phyloP scores from a whole-genome alignment of 2,797 vertebrate genomes.

The Ambastaia sidthimunki region DNA sequence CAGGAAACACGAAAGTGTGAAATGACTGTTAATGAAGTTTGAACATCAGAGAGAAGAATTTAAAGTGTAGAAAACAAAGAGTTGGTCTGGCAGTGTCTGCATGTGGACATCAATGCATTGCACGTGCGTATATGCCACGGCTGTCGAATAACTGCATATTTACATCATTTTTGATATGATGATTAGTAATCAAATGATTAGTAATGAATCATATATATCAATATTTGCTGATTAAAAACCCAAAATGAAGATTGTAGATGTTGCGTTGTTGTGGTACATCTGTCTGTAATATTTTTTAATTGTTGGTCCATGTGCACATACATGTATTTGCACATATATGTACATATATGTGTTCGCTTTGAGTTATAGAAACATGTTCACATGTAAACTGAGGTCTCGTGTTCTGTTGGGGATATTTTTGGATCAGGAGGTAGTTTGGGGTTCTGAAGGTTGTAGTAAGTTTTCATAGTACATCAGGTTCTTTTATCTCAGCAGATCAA shows the following conservation, averaged over 20 bases:
- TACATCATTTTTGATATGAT: too few species aligned
- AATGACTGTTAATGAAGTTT: slow-evolving; percentile 85
- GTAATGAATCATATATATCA: too few species aligned
- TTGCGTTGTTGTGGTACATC: too few species aligned
- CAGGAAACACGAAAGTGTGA: slow-evolving; percentile 70
- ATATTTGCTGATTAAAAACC: too few species aligned
- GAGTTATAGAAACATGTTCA: not conserved
- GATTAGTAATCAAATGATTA: too few species aligned
- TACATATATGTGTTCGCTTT: too few species aligned
- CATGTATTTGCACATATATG: too few species aligned
- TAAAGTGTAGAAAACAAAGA: slow-evolving; percentile 74
- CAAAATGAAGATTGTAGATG: too few species aligned
- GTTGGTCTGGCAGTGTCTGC: slow-evolving; percentile 71
- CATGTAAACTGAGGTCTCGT: not conserved
- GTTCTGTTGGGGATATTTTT: not conserved
- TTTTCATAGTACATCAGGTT: not conserved
- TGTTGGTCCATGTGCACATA: too few species aligned
- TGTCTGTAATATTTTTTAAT: too few species aligned
- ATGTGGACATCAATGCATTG: slow-evolving; percentile 62
- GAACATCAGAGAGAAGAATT: slow-evolving; percentile 81
- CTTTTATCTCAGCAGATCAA: not conserved
- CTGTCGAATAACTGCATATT: too few species aligned
- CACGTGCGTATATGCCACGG: not conserved
- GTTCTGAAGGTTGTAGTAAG: not conserved
- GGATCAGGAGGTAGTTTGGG: not conserved